These are phyloP conservation scores for Jaculus jaculus DNA, from an alignment of 2,113 vertebrate species.

Conservation along the genomic window DNA sequence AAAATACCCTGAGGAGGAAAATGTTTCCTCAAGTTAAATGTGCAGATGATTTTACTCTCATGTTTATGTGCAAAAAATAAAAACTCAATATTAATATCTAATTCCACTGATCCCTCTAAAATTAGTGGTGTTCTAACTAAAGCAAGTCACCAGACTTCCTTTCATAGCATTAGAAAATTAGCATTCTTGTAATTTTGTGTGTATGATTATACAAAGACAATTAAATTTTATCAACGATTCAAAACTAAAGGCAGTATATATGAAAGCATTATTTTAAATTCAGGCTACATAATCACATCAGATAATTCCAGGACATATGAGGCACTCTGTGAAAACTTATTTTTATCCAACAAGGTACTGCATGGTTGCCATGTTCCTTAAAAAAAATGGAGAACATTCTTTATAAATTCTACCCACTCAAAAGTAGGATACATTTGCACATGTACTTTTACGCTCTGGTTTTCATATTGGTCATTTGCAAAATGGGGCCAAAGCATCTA, in stretches of 20 bases:
- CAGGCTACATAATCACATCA: background rate
- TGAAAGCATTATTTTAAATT: background rate
- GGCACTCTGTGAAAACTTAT: background rate
- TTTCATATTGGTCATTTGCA: background rate
- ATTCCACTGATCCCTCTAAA: background rate
- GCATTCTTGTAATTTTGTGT: background rate
- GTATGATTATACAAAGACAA: background rate
- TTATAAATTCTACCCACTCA: background rate
- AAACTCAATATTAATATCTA: constrained; percentile 56
- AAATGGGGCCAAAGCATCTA: rapidly evolving
- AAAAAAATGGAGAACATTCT: background rate
- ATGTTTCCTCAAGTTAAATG: constrained; percentile 74
- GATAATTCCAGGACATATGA: background rate
- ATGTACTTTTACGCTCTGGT: background rate
- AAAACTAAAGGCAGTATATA: background rate
- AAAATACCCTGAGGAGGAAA: constrained; percentile 74
- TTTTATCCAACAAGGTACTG: background rate
- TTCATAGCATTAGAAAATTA: constrained; percentile 7
- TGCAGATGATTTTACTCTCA: constrained; percentile 73
- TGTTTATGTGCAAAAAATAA: constrained; percentile 61
- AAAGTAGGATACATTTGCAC: background rate
- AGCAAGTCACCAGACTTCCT: background rate
- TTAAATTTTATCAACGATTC: background rate
- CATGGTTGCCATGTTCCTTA: background rate
- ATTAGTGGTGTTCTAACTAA: background rate